phyloP scores from a whole-genome alignment of 2,797 vertebrate species.

The Argentina silus region DNA sequence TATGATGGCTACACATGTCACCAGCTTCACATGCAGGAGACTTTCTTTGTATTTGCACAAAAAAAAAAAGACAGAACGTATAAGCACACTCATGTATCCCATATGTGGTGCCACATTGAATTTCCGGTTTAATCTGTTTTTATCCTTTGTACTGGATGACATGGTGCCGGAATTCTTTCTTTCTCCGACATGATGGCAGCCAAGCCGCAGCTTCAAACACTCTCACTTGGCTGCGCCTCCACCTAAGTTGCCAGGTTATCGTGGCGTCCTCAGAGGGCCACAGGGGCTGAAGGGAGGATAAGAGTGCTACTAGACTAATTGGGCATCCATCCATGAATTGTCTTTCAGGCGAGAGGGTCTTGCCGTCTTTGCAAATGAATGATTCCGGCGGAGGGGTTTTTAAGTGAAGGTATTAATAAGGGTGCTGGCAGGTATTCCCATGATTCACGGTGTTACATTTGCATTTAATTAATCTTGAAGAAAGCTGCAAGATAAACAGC shows the following conservation, averaged over 20 bases:
- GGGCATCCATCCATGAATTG: slow-evolving; percentile 76
- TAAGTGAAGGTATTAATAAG: slow-evolving; percentile 88
- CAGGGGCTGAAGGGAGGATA: slow-evolving; percentile 78
- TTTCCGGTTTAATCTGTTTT: slow-evolving; percentile 88
- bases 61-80: slow-evolving; percentile 63
- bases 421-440: slow-evolving; percentile 85
- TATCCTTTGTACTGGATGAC: slow-evolving; percentile 88
- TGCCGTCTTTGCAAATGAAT: slow-evolving; percentile 74
- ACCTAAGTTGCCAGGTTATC: slow-evolving; percentile 87
- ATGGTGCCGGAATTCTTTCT: slow-evolving; percentile 85
- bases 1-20: slow-evolving; percentile 90
- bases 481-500: slow-evolving; percentile 88
- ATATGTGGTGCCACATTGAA: slow-evolving; percentile 95
- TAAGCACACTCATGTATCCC: slow-evolving; percentile 92
- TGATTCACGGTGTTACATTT: slow-evolving; percentile 82
- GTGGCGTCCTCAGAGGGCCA: slow-evolving; percentile 83
- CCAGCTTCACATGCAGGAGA: slow-evolving; percentile 83
- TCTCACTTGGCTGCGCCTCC: slow-evolving; percentile 82
- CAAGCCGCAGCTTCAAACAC: slow-evolving; percentile 84
- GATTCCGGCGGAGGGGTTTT: slow-evolving; percentile 78
- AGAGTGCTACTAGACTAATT: slow-evolving; percentile 74
- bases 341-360: slow-evolving; percentile 72
- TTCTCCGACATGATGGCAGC: slow-evolving; percentile 80
- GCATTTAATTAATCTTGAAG: slow-evolving; percentile 87
- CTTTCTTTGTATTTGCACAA: slow-evolving; percentile 50